Conservation (phyloP, 2,797 vertebrate species). For the Coilia nasus region DNA sequence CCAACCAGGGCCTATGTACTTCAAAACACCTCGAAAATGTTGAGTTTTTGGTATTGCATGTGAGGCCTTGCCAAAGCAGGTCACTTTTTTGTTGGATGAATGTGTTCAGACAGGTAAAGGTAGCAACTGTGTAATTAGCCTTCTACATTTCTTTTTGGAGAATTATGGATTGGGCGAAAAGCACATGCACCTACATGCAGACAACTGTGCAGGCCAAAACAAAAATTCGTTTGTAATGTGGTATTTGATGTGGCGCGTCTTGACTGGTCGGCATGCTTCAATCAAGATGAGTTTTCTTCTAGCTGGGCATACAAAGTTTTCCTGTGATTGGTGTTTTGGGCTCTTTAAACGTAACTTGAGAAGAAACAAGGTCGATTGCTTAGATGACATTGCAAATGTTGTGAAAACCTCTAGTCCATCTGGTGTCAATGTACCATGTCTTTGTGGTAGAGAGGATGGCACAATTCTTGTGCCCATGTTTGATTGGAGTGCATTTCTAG, state of each 20-base stretch:
- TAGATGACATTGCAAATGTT: slow-evolving; percentile 1
- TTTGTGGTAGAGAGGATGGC: background rate
- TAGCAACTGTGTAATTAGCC: background rate
- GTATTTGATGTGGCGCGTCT: too few relatives aligned
- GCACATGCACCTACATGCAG: too few relatives aligned
- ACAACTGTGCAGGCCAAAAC: too few relatives aligned
- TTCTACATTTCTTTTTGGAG: too few relatives aligned
- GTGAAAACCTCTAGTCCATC: background rate
- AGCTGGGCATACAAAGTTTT: background rate
- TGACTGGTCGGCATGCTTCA: too few relatives aligned
- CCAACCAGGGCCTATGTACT: background rate
- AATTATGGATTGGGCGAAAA: too few relatives aligned
- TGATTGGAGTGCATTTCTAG: background rate
- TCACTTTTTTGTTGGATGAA: background rate
- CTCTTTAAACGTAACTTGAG: background rate
- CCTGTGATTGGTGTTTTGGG: background rate
- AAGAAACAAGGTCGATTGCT: background rate
- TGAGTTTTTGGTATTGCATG: background rate
- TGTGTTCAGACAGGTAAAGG: background rate
- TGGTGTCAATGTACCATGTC: background rate
- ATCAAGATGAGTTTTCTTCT: too few relatives aligned
- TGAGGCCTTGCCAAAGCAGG: background rate
- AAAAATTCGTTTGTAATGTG: too few relatives aligned
- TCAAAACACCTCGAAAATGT: background rate
- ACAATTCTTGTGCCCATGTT: background rate